Conservation (phyloP, 2,113 vertebrate species). For the Galeopterus variegatus region DNA sequence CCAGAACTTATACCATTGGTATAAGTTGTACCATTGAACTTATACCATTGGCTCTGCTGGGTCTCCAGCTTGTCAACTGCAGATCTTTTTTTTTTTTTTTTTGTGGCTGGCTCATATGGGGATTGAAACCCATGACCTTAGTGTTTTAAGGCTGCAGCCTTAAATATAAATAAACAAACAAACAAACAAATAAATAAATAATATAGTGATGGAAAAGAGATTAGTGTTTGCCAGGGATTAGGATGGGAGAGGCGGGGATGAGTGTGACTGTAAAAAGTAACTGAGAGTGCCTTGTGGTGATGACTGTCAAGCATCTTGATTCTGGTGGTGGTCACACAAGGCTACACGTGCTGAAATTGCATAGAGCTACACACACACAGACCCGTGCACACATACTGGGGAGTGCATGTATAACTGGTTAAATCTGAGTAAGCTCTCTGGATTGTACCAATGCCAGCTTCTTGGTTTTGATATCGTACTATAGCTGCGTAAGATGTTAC, state of each 20-base stretch:
- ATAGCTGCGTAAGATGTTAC: background rate
- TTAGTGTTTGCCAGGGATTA: background rate
- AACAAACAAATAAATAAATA: no score
- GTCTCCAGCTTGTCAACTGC: no score
- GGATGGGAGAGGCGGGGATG: background rate
- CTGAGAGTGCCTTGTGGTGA: background rate
- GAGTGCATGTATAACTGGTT: no score
- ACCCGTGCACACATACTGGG: no score
- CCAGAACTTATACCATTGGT: no score
- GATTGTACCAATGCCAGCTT: background rate
- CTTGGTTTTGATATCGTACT: background rate
- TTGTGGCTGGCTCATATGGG: no score
- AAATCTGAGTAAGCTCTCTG: background rate
- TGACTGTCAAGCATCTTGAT: background rate
- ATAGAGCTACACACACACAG: background rate
- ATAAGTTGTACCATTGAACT: no score
- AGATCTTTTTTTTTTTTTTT: no score
- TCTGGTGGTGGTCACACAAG: background rate
- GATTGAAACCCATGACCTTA: no score
- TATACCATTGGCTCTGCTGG: no score
- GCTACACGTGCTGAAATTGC: background rate
- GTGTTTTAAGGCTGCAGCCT: no score
- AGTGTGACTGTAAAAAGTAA: fast-evolving
- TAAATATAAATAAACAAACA: no score
- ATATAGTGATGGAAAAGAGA: background rate